phyloP scores from a whole-genome alignment of 2,888 invertebrate genomes.

The Belgica antarctica region DNA sequence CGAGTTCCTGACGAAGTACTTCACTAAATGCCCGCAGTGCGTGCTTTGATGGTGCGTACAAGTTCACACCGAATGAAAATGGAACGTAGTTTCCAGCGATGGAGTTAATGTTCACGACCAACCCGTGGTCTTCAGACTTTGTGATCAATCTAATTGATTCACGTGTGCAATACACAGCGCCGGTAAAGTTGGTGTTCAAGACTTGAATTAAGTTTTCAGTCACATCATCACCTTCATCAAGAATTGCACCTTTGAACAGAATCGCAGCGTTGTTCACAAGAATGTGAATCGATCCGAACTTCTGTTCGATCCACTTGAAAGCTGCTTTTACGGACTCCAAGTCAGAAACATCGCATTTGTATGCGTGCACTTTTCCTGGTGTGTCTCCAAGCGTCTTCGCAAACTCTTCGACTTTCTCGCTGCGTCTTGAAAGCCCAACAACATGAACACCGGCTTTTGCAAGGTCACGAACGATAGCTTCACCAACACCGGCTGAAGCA shows the following conservation, averaged over 20 bases:
- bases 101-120: not conserved
- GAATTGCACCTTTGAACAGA: not conserved
- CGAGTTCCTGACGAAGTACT: slow-evolving; percentile 60
- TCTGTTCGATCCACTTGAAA: slow-evolving; percentile 48
- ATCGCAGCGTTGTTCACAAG: slow-evolving; percentile 58
- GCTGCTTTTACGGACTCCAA: slow-evolving; percentile 48
- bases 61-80: slow-evolving; percentile 47
- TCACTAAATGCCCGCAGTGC: slow-evolving; percentile 60
- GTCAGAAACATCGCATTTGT: slow-evolving; percentile 49
- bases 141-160: not conserved
- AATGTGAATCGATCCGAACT: slow-evolving; percentile 55
- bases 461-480: not conserved
- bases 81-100: not conserved
- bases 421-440: slow-evolving; percentile 54
- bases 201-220: not conserved
- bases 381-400: not conserved
- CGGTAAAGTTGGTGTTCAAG: slow-evolving; percentile 1
- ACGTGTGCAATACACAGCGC: not conserved
- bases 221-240: slow-evolving; percentile 5
- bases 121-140: not conserved
- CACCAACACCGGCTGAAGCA: not conserved
- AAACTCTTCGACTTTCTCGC: slow-evolving; percentile 50
- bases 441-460: slow-evolving; percentile 52
- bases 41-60: slow-evolving; percentile 62
- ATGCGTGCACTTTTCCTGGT: slow-evolving; percentile 51